phyloP scores from a whole-genome alignment of 2,888 invertebrate genomes.

The Caenorhabditis sp. region DNA sequence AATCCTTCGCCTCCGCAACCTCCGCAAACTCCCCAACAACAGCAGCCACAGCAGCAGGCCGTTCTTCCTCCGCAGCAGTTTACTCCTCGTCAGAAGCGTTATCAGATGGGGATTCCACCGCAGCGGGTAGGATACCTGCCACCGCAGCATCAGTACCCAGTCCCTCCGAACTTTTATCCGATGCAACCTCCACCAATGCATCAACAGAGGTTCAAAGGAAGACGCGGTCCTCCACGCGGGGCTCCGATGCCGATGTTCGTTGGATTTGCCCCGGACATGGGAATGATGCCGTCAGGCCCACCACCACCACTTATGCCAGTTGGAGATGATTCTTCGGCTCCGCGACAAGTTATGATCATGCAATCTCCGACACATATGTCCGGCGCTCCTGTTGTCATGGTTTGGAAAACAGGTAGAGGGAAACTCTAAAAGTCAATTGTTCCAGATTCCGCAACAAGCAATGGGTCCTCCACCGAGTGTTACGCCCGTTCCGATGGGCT shows the following conservation, averaged over 20 bases:
- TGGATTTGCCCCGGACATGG: slow-evolving; percentile 9
- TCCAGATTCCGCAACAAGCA: slow-evolving; percentile 24
- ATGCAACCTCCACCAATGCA: neutral
- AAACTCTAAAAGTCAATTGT: neutral
- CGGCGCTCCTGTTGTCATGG: slow-evolving; percentile 39
- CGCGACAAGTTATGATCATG: slow-evolving; percentile 32
- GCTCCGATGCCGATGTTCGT: slow-evolving; percentile 24
- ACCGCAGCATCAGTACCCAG: neutral
- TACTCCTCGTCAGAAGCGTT: slow-evolving; percentile 24
- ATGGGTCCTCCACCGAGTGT: slow-evolving; percentile 16
- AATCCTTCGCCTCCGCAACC: too few relatives aligned
- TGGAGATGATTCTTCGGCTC: neutral
- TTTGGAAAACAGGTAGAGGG: neutral
- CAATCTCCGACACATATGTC: slow-evolving; percentile 37
- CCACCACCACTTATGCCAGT: slow-evolving; percentile 17
- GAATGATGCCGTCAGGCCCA: neutral
- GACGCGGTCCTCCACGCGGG: neutral
- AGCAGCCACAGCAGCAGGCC: too few relatives aligned
- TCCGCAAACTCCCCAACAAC: too few relatives aligned
- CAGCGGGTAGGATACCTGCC: slow-evolving; percentile 7
- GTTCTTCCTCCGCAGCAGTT: neutral
- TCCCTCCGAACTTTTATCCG: neutral
- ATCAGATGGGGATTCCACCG: slow-evolving; percentile 44
- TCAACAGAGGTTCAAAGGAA: neutral
- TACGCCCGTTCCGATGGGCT: slow-evolving; percentile 25